Conservation (phyloP, 2,888 invertebrate genomes). For the Philopedon plagiatum region DNA sequence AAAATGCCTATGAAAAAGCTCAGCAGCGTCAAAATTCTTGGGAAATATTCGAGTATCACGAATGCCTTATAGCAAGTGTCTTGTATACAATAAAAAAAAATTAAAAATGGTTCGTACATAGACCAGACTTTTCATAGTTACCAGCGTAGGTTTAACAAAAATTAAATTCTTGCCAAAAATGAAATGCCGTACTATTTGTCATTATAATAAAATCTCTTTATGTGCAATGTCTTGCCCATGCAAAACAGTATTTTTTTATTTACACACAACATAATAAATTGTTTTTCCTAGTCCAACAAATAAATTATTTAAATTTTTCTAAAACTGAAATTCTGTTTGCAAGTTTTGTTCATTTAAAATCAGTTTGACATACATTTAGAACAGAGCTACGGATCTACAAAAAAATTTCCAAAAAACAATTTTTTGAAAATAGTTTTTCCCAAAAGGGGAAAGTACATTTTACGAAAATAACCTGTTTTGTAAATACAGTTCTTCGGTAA, state of each 20-base stretch:
- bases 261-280: too few species aligned
- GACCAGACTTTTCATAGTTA: conserved; percentile 31
- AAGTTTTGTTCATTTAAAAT: background rate
- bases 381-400: too few species aligned
- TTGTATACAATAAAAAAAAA: conserved; percentile 40
- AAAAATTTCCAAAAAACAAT: too few species aligned
- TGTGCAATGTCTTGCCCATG: background rate
- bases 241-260: background rate
- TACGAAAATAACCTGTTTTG: too few species aligned
- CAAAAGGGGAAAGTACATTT: too few species aligned
- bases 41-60: conserved; percentile 57
- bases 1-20: conserved; percentile 33
- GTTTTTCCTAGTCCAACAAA: background rate
- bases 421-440: too few species aligned
- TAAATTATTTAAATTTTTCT: background rate
- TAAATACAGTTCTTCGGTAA: too few species aligned
- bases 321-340: background rate
- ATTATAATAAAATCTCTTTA: background rate
- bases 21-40: conserved; percentile 37
- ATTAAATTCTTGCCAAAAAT: conserved; percentile 12
- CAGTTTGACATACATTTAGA: background rate
- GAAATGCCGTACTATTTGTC: background rate
- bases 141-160: conserved; percentile 14
- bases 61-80: conserved; percentile 49
- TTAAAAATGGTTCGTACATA: conserved; percentile 3